Conservation (phyloP, 2,888 invertebrate genomes). For the Lepidochrysops patricia region DNA sequence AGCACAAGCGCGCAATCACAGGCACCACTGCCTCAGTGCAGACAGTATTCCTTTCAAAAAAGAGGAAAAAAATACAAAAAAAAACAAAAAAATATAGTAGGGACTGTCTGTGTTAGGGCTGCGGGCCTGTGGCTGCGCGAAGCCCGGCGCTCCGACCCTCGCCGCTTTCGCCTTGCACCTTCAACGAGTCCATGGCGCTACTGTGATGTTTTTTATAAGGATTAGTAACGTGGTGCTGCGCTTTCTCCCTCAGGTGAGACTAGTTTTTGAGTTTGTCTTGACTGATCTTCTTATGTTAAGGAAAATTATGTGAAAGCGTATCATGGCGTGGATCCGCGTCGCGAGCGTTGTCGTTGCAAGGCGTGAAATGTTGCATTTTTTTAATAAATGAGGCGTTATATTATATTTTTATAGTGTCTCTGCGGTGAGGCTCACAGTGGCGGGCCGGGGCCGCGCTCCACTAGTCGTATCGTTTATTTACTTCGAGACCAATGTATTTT, state of each 20-base stretch:
- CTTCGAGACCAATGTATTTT: constrained; percentile 67
- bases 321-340: constrained; percentile 24
- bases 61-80: constrained; percentile 40
- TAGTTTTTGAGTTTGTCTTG: constrained; percentile 24
- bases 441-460: constrained; percentile 40
- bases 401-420: constrained; percentile 39
- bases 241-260: constrained; percentile 23
- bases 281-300: constrained; percentile 25
- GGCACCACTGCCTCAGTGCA: constrained; percentile 32
- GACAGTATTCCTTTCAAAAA: constrained; percentile 37
- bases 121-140: constrained; percentile 30
- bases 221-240: constrained; percentile 27
- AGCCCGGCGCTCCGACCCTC: constrained; percentile 33
- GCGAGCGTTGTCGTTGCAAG: constrained; percentile 29
- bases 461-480: constrained; percentile 66
- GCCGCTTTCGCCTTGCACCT: constrained; percentile 30
- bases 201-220: constrained; percentile 29
- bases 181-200: constrained; percentile 26
- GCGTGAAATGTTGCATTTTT: constrained; percentile 46
- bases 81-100: constrained; percentile 37
- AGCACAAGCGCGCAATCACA: constrained; percentile 41
- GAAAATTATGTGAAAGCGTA: constrained; percentile 19
- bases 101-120: constrained; percentile 27
- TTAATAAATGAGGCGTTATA: constrained; percentile 49
- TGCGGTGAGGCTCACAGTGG: constrained; percentile 36